Evolutionary conservation across 2,113 vertebrate genomes (phyloP), one percentile per base, ranked within the genome.

Genomic region (Egretta garzetta): DNA sequence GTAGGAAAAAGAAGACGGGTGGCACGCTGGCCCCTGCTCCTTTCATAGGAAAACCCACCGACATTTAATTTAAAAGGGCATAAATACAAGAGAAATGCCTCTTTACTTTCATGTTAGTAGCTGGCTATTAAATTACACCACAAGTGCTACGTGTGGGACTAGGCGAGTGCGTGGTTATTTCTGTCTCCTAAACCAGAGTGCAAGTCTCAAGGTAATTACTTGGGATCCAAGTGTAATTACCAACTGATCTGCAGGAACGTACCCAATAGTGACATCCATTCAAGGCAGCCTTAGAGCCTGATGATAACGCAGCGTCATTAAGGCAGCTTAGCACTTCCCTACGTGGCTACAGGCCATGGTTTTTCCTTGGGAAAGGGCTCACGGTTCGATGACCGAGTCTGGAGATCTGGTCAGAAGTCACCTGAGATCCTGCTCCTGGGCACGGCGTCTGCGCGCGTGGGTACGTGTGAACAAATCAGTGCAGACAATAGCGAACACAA

Each of bases 141-240:
- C 86, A 71, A 97, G 82, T 66, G 41, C 94, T 89, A 50, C 55
- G 56, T 91, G 91, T 95, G 94, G 96, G 96, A 91, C 93, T 9
- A 30, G 93, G 88, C 80, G 12, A 93, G 96, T 75, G 84, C 81
- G 1, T 9, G 93, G 95, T 91, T 97, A 96, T 96, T 97, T 92
- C 96, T 59, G 87, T 88, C 95, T 89, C 55, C 67, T 84, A 94
- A 96, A 93, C 56, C 95, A 52, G 82, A 93, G 92, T 52, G 92
- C 97, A 63, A 76, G 97, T 86, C 96, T 97, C 95, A 75, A 80
- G 85, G 90, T 97, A 97, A 98, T 97, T 97, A 96, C 95, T 93
- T 73, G 26, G 89, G 91, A 93, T 97, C 89, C 93, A 96, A 97
- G 97, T 96, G 95, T 97, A 98, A 98, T 98, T 98, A 97, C 97